Conservation (phyloP, 2,113 vertebrate genomes). For the Desmodus rotundus region DNA sequence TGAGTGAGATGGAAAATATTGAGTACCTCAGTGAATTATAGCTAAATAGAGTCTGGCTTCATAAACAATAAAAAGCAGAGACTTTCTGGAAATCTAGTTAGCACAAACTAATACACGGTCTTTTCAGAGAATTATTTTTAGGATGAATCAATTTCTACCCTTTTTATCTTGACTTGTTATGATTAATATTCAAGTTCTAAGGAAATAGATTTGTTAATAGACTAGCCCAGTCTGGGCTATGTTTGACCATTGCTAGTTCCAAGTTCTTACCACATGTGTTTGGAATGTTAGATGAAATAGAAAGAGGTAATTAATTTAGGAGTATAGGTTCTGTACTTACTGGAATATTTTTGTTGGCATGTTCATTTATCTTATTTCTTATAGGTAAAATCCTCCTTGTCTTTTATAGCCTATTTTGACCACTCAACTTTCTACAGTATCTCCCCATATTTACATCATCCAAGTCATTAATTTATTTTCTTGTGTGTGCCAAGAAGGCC, state of each 20-base stretch:
- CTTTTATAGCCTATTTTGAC: neutral
- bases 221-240: neutral
- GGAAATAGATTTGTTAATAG: neutral
- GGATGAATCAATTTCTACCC: neutral
- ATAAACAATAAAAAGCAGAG: neutral
- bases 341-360: neutral
- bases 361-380: neutral
- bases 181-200: neutral
- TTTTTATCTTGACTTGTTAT: neutral
- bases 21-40: neutral
- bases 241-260: rapidly evolving
- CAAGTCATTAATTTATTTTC: neutral
- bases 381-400: neutral
- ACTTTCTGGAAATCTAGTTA: neutral
- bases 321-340: neutral
- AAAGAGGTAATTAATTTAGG: neutral
- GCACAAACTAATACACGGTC: neutral
- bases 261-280: neutral
- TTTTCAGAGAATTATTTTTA: neutral
- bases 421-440: neutral
- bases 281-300: neutral
- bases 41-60: neutral
- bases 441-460: neutral
- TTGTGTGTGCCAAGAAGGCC: neutral
- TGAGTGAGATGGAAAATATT: neutral